Base-by-base conservation (phyloP, 2,113 vertebrate species). In the Tragulus kanchil region DNA sequence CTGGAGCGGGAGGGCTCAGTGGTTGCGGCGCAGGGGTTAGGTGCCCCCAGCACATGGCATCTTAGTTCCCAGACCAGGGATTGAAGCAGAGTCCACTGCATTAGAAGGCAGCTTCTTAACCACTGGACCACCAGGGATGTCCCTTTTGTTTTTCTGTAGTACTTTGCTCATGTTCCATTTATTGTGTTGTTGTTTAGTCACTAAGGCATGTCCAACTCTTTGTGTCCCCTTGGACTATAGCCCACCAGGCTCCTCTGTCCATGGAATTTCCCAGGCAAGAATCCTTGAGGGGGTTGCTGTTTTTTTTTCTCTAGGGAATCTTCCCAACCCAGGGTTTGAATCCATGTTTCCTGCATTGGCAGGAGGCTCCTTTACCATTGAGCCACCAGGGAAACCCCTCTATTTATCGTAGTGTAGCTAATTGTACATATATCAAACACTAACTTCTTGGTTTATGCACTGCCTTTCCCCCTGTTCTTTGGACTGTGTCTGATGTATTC, bases 401-500 rank as follows among this genome's bases (percentile, higher is more conserved):
- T 36, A 73, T 73, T 73, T 73, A 26, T 73, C 79, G 17, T 58
- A 50, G 58, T 93, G 65, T n/a, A 71, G 13, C 17, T 92, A 75
- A 71, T n/a, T 89, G n/a, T 88, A 45, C 25, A 25, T 48, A 87
- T 19, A 87, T 64, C 3, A 56, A 62, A 92, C 5, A 73, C n/a
- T 83, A 93, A 42, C 42, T 52, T 94, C 3, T 59, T 94, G 67
- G 26, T 86, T 86, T 81, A 11, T 61, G 54, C 31, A 48, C 95
- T 92, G 89, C 16, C 61, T 91, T 93, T 89, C 45, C 50, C 61
- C 7, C 19, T 67, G 61, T 84, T 96, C 93, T 75, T 85, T 96
- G 45, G 71, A 14, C 73, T 81, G 36, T 96, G 45, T 86, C 42
- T 78, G 88, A 61, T 71, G 50, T 93, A 75, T 58, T 79, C 45